Evolutionary conservation across 2,113 vertebrate genomes (phyloP), one percentile per base, ranked within the genome.

Genomic region (Apodemus sylvaticus): DNA sequence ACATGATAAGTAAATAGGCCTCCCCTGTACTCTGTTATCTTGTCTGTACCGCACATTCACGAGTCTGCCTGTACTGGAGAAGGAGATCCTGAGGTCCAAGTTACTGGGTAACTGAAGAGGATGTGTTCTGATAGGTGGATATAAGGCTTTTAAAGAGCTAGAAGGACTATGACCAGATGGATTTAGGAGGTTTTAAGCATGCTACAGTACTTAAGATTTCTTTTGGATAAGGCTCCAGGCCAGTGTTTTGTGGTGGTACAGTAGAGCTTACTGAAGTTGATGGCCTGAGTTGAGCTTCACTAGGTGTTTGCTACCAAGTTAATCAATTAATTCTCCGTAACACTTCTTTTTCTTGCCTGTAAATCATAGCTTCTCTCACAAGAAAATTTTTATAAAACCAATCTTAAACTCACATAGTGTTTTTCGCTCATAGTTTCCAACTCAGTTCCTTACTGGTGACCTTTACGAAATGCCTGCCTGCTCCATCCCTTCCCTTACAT

Each of bases 361-460:
- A n/a, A 73, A 93, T 39, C 58, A 76, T 83, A 87, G 74, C 39
- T 58, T 13, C 39, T 16, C n/a, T 19, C 6, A 11, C 5, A 36
- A 45, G 29, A 68, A 70, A 39, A 53, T 86, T 26, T 16, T 26
- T 16, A 26, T 36, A 31, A 81, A 77, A 13, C 17, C 22, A 36
- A 79, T 48, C 8, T 36, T n/a, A 53, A 86, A 91, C 5, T 6
- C 36, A 34, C 55, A 22, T 11, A 34, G 17, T 51, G 48, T 45
- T 86, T 96, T 91, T 78, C 34, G 29, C 20, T 87, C 62, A 22
- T 42, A 66, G 16, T 96, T 70, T 87, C 62, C 93, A 94, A 60
- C 3, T 51, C 70, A n/a, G 36, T 94, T 89, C 8, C 26, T 39
- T 17, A 48, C 0, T 53, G 31, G 22, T 64, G 51, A 17, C 29